Evolutionary conservation across 2,888 invertebrate species (phyloP), one percentile per base, ranked within the genome.

Genomic region (Caenorhabditis macrosperma): DNA sequence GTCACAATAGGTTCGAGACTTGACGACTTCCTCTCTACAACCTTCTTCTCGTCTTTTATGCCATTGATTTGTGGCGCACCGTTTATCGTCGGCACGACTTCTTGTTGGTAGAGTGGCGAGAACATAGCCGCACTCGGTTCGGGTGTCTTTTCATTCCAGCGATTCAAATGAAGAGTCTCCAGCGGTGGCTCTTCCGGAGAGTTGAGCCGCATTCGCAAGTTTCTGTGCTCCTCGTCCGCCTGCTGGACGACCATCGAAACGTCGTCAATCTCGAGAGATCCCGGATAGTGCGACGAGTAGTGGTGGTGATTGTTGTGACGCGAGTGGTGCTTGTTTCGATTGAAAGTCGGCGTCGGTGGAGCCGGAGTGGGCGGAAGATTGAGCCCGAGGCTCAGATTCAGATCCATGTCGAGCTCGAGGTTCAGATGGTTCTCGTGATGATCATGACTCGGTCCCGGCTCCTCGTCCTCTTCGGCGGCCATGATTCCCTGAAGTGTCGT

Each of bases 131-230:
- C 55, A 28, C 22, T 22, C 24, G 20, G 52, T 3, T 54, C 52
- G n/a, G 52, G 28, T 17, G 28, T 26, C 26, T 54, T 26, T n/a
- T 54, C 30, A 28, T 54, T 54, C 52, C 52, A 54, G 1, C 30
- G 28, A 28, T 54, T 54, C 38, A 57, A 20, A n/a, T 57, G 38
- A 9, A 57, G 12, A 10, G 57, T 57, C 38, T 57, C 57, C 38
- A 57, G 35, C 15, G n/a, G 38, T 20, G n/a, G 57, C 57, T 57
- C 57, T 38, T 57, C 57, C 4, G 57, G 57, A 2, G 57, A 57
- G 41, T 57, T 38, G 4, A 57, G 24, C 15, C 57, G 57, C 38
- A 55, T 55, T 33, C 35, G 55, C 55, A 55, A 20, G 20, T 55
- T 55, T 3, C 55, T 33, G 22, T 55, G 35, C 10, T 33, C 28